Evolutionary conservation across 64 coral and sea anemone species (phyloP).

Genomic region (Stichodactyla mertensii): DNA sequence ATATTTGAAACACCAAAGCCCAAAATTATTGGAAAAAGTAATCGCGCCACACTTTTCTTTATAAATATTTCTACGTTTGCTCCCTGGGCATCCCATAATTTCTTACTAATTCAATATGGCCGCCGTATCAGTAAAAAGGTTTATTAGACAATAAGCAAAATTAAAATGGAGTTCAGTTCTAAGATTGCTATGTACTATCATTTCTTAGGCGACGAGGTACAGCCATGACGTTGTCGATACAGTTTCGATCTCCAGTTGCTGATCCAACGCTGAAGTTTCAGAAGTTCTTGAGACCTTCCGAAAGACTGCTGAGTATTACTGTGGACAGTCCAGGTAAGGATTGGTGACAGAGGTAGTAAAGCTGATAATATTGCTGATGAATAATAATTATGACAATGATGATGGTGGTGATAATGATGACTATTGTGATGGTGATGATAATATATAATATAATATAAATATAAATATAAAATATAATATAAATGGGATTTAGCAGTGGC

Average conservation of each 20-base stretch:
- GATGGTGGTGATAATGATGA: background rate
- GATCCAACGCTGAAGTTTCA: conserved; percentile 86
- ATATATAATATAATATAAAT: no score
- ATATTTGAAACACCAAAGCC: no score
- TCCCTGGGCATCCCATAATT: no score
- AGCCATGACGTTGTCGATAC: conserved; percentile 45
- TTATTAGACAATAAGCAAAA: no score
- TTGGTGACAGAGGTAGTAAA: background rate
- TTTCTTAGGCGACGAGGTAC: conserved; percentile 56
- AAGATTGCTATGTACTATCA: background rate
- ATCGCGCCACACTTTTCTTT: no score
- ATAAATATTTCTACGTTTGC: no score
- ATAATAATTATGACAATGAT: background rate
- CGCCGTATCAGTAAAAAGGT: no score
- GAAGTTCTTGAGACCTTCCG: conserved; percentile 72
- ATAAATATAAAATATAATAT: no score
- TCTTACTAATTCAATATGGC: no score
- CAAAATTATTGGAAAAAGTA: no score
- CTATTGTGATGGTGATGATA: no score
- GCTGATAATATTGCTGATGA: background rate
- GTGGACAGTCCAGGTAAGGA: conserved; percentile 81
- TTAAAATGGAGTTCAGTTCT: background rate
- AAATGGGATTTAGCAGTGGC: no score
- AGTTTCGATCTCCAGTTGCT: conserved; percentile 64
- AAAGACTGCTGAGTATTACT: conserved; percentile 55